Percentiles rank a stretch among this genome's conserved stretches.
Evolutionary conservation across 2,888 invertebrate genomes (phyloP).

Genomic region (Caprella mutica): DNA sequence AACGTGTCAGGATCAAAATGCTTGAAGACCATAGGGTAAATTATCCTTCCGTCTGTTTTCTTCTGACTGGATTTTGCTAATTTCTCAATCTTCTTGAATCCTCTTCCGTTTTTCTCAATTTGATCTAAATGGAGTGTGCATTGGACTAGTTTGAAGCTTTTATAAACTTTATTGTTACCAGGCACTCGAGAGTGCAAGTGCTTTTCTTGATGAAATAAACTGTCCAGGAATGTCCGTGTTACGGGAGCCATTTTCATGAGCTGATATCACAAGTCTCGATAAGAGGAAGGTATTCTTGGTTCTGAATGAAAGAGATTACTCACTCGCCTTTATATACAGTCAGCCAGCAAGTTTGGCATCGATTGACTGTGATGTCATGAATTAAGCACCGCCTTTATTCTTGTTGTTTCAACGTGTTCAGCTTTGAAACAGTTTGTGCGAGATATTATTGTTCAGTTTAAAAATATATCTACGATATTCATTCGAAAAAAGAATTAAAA

Average conservation of each 20-base stretch:
- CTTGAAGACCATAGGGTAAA: not conserved
- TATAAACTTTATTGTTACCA: not conserved
- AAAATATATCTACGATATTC: too few relatives aligned
- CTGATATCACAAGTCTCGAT: too few relatives aligned
- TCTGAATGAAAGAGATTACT: too few relatives aligned
- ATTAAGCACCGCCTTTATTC: too few relatives aligned
- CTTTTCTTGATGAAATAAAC: not conserved
- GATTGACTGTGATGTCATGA: too few relatives aligned
- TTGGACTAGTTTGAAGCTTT: not conserved
- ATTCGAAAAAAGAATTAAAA: too few relatives aligned
- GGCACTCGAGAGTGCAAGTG: not conserved
- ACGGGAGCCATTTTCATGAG: slow-evolving; percentile 3
- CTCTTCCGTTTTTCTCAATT: not conserved
- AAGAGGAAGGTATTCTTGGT: too few relatives aligned
- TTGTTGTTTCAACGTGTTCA: too few relatives aligned
- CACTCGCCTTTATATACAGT: too few relatives aligned
- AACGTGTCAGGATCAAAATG: not conserved
- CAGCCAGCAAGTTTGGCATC: too few relatives aligned
- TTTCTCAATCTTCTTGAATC: not conserved
- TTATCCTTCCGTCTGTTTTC: slow-evolving; percentile 2
- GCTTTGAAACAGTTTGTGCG: too few relatives aligned
- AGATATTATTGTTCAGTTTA: too few relatives aligned
- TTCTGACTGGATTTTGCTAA: not conserved
- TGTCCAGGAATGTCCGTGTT: not conserved
- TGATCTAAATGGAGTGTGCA: slow-evolving; percentile 3